Evolutionary conservation across 2,113 vertebrate species (phyloP).

Genomic region (Bucco capensis): DNA sequence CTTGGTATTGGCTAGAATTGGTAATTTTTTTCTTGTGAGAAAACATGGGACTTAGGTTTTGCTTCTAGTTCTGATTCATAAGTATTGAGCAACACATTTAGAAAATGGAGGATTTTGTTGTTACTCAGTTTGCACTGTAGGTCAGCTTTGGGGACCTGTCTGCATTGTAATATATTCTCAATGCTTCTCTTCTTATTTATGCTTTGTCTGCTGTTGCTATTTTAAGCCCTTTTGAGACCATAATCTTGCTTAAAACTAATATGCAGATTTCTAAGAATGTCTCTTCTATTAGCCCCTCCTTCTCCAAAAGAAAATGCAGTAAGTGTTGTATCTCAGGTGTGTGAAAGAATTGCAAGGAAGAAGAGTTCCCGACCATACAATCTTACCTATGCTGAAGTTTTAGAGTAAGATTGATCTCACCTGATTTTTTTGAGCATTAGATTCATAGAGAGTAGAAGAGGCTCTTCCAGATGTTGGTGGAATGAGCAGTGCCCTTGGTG

Average conservation of each 20-base stretch:
- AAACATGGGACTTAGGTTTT: neutral
- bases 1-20: neutral
- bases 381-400: neutral
- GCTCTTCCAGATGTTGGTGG: fast-evolving
- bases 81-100: neutral
- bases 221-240: neutral
- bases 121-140: neutral
- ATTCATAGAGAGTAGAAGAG: neutral
- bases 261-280: neutral
- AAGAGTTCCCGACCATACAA: neutral
- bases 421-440: neutral
- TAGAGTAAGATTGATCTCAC: neutral
- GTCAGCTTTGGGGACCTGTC: neutral
- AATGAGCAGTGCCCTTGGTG: neutral
- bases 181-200: neutral
- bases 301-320: neutral
- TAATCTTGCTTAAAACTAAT: neutral
- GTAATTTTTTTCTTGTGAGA: neutral
- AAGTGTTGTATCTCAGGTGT: neutral
- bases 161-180: neutral
- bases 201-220: neutral
- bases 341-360: neutral
- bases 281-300: neutral
- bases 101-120: neutral
- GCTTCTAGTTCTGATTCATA: neutral